phyloP scores from a whole-genome alignment of 2,113 vertebrate genomes.

The Mesoclemmys tuberculata region DNA sequence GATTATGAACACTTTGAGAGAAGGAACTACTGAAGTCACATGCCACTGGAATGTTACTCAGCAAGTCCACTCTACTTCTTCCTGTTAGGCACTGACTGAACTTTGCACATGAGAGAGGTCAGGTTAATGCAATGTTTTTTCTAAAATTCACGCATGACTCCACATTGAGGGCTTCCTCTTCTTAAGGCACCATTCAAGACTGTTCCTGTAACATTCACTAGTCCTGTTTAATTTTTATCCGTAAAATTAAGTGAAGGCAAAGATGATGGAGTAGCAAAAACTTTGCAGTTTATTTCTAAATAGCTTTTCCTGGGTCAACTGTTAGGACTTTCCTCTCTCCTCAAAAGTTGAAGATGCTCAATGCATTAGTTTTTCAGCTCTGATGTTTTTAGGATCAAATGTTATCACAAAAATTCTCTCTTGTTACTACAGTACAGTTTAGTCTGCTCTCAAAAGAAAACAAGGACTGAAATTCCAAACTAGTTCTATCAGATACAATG shows the following conservation, averaged over 20 bases:
- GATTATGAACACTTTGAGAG: background rate
- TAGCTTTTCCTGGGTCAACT: background rate
- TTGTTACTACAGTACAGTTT: background rate
- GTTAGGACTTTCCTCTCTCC: background rate
- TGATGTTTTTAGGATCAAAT: background rate
- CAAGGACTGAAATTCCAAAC: background rate
- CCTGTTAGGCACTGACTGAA: background rate
- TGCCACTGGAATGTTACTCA: conserved; percentile 38
- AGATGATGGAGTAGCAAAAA: background rate
- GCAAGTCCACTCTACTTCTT: background rate
- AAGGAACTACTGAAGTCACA: conserved; percentile 56
- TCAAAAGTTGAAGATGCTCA: background rate
- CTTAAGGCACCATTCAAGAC: background rate
- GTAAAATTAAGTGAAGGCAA: background rate
- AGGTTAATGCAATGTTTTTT: background rate
- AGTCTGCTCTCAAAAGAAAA: background rate
- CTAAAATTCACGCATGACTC: background rate
- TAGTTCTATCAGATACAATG: background rate
- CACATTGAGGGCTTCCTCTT: background rate
- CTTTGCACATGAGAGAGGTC: conserved; percentile 14
- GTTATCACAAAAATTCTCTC: fast-evolving
- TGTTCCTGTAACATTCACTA: background rate
- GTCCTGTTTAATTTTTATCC: background rate
- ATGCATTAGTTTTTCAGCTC: background rate
- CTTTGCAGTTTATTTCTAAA: background rate